phyloP scores from a whole-genome alignment of 2,113 vertebrate species.

The Cebus imitator region DNA sequence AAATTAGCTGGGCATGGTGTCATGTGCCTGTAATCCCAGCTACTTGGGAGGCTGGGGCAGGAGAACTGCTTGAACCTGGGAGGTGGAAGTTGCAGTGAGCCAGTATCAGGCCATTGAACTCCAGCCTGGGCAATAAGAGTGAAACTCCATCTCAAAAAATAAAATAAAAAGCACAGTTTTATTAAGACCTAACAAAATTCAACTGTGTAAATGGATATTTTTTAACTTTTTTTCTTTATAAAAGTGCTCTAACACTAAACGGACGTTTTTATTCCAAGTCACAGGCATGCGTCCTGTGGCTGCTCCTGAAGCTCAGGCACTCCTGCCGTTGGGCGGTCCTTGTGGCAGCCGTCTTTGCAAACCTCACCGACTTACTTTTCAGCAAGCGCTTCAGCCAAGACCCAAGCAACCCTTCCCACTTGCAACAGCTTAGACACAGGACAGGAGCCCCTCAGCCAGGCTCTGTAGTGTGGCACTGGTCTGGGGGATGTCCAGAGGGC shows the following conservation, averaged over 20 bases:
- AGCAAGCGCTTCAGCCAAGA: neutral
- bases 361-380: neutral
- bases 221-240: neutral
- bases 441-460: neutral
- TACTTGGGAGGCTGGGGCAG: no score
- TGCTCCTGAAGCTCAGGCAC: neutral
- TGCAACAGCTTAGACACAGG: neutral
- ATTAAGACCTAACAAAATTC: neutral
- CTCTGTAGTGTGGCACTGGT: neutral
- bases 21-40: no score
- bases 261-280: no score
- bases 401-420: no score
- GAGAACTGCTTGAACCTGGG: no score
- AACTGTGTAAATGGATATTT: neutral
- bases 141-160: no score
- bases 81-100: no score
- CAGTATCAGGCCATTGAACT: no score
- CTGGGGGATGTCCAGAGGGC: no score
- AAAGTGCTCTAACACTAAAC: no score
- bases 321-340: neutral
- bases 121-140: no score
- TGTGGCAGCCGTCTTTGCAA: accelerated
- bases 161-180: neutral
- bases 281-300: accelerated
- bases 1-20: no score